Conservation (phyloP, 2,113 vertebrate species). For the Bungarus multicinctus region DNA sequence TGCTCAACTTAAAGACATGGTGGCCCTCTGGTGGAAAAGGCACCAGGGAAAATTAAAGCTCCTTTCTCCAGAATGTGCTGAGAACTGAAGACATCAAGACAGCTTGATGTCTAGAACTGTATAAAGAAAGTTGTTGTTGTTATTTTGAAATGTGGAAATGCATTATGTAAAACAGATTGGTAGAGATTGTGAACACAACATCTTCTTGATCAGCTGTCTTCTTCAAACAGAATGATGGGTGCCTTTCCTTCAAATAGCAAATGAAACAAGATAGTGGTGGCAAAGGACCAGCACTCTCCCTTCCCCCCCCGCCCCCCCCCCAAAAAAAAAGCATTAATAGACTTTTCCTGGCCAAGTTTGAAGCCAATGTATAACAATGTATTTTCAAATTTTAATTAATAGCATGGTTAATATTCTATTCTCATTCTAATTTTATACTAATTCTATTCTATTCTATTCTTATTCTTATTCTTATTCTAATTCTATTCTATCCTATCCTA, state of each 20-base stretch:
- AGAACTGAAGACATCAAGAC: neutral
- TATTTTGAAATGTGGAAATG: neutral
- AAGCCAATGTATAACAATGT: neutral
- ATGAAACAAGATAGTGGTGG: neutral
- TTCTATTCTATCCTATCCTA: too few species aligned
- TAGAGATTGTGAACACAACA: neutral
- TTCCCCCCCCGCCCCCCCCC: too few species aligned
- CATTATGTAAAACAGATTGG: neutral
- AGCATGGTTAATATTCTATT: neutral
- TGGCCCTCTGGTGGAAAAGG: constrained; percentile 12
- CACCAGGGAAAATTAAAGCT: neutral
- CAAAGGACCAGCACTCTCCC: neutral
- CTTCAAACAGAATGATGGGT: neutral
- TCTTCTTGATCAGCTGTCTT: neutral
- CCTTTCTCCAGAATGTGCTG: neutral
- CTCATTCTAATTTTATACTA: too few species aligned
- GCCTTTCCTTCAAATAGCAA: neutral
- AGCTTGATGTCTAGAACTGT: neutral
- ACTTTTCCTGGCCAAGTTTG: neutral
- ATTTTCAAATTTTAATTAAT: neutral
- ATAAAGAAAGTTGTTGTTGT: neutral
- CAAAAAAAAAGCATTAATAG: neutral
- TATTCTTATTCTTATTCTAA: too few species aligned
- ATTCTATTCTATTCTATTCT: neutral
- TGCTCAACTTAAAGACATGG: neutral